Conservation (phyloP, 1,140 invertebrate species). For the Pinna nobilis region DNA sequence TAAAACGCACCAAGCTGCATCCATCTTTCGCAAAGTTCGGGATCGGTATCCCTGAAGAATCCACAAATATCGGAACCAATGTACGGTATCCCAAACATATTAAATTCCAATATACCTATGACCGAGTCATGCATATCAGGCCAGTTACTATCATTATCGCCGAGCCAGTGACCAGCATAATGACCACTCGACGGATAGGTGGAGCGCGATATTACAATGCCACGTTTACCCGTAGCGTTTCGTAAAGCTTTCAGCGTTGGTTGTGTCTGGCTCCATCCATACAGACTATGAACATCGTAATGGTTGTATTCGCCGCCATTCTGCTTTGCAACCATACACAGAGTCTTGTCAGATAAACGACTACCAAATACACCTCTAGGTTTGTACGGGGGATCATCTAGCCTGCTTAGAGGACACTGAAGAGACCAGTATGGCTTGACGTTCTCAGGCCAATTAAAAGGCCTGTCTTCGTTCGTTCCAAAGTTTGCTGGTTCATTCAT, state of each 20-base stretch:
- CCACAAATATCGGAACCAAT: slow-evolving; percentile 67
- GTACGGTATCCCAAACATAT: slow-evolving; percentile 65
- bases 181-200: slow-evolving; percentile 87
- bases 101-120: slow-evolving; percentile 64
- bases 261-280: slow-evolving; percentile 67
- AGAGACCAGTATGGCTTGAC: slow-evolving; percentile 55
- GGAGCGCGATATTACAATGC: slow-evolving; percentile 88
- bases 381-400: slow-evolving; percentile 68
- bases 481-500: slow-evolving; percentile 91
- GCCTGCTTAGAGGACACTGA: slow-evolving; percentile 51
- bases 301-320: slow-evolving; percentile 51
- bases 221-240: slow-evolving; percentile 75
- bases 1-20: slow-evolving; percentile 70
- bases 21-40: slow-evolving; percentile 65
- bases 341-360: slow-evolving; percentile 65
- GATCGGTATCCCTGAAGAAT: slow-evolving; percentile 54
- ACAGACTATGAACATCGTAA: slow-evolving; percentile 70
- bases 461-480: slow-evolving; percentile 68
- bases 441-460: slow-evolving; percentile 69
- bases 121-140: slow-evolving; percentile 54
- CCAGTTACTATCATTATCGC: slow-evolving; percentile 73
- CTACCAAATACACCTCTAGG: slow-evolving; percentile 46
- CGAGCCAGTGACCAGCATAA: slow-evolving; percentile 91
- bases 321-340: slow-evolving; percentile 68
- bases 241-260: slow-evolving; percentile 54